Base-by-base conservation (phyloP, 2,797 vertebrate genomes). In the Podarcis siculus region DNA sequence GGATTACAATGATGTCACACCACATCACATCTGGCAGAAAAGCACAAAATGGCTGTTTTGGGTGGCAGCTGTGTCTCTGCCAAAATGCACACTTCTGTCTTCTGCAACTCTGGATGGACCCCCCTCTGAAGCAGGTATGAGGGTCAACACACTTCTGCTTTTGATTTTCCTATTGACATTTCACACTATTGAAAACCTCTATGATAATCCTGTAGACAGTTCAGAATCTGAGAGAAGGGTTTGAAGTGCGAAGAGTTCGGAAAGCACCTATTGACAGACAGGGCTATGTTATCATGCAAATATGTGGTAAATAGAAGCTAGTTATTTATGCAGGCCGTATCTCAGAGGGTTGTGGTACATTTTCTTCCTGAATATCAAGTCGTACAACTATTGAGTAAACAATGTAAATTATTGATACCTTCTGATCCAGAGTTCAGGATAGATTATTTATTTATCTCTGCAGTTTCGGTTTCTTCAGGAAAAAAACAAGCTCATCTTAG, bases 381-480 rank as follows among this genome's bases (percentile, higher is more conserved):
- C 0, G 0, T 77, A 61, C 35, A 83, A 85, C 78, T 92, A 88
- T 2, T 84, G 37, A 86, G 5, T 17, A 66, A 91, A 61, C 49
- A 85, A 3, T 69, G 61, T 35, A 92, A 91, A 87, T 90, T 86
- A 89, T 83, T 87, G 6, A 39, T 80, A 90, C 93, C 67, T 90
- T 94, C 86, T 83, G 90, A 83, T n/a, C 27, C 13, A n/a, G 32
- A 92, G 72, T 64, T 91, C 66, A 85, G 25, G 79, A 89, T 81
- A 91, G 89, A 93, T 85, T 89, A 83, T 89, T 81, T 92, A 84
- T 93, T 94, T 93, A 88, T 79, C 82, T 30, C 13, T 85, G 35
- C 2, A 73, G 19, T 37, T 88, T 45, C 0, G 76, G 55, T 58
- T 85, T 86, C 15, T 3, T 21, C 8, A 87, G 69, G 9, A 17